A percentile compares a stretch with the other conserved stretches of the same genome.
phyloP scores from a whole-genome alignment of 1,140 invertebrate species.

The Drosophila varians region DNA sequence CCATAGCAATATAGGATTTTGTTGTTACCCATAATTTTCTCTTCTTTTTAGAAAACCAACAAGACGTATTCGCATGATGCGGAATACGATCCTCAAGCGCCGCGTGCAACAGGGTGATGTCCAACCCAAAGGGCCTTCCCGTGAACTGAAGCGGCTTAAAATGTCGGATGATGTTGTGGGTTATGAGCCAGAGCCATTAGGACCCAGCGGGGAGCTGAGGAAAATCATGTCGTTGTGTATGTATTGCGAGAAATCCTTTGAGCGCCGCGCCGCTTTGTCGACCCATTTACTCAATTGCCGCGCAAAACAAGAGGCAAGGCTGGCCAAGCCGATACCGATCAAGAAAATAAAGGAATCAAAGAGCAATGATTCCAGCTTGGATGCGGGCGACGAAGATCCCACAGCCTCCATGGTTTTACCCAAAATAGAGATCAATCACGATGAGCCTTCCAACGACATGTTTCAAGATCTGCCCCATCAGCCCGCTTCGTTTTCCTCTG shows the following conservation, averaged over 20 bases:
- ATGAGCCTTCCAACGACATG: conserved; percentile 50
- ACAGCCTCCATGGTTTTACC: conserved; percentile 11
- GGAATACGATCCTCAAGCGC: conserved; percentile 73
- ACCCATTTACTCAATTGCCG: conserved; percentile 87
- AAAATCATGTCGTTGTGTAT: conserved; percentile 84
- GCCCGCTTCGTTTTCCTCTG: conserved; percentile 43
- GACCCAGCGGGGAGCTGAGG: conserved; percentile 43
- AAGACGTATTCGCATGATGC: conserved; percentile 76
- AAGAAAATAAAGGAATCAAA: conserved; percentile 51
- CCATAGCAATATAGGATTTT: too few species aligned
- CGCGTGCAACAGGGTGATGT: conserved; percentile 71
- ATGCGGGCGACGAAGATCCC: conserved; percentile 30
- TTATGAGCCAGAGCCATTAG: conserved; percentile 33
- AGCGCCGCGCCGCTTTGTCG: conserved; percentile 87
- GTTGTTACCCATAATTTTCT: neutral
- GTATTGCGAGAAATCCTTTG: conserved; percentile 88
- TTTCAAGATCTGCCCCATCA: conserved; percentile 61
- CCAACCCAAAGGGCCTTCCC: conserved; percentile 67
- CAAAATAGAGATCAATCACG: conserved; percentile 9
- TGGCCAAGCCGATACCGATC: conserved; percentile 61
- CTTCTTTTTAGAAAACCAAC: conserved; percentile 66
- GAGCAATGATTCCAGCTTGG: conserved; percentile 24
- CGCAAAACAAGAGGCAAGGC: conserved; percentile 60
- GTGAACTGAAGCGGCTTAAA: conserved; percentile 72
- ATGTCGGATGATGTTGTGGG: conserved; percentile 65